These are phyloP conservation scores for Acanthococcus lagerstroemiae DNA, from an alignment of 2,888 invertebrate species.

Conservation along the genomic window DNA sequence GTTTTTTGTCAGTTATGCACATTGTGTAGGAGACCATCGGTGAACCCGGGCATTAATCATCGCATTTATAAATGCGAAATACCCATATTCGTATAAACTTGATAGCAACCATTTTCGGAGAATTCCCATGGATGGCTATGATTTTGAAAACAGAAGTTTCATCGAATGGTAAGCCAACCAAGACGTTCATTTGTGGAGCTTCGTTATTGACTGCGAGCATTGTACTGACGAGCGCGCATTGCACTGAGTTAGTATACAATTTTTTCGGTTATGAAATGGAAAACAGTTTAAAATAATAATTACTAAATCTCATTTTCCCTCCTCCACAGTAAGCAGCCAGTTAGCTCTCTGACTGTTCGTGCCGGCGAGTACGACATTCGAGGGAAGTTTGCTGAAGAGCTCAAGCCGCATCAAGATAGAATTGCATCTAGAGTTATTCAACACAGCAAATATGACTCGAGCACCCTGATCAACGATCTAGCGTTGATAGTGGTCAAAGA, in stretches of 20 bases:
- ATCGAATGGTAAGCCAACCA: constrained; percentile 44
- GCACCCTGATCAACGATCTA: constrained; percentile 54
- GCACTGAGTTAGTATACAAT: constrained; percentile 47
- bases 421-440: constrained; percentile 44
- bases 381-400: constrained; percentile 46
- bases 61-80: too few species aligned
- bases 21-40: too few species aligned
- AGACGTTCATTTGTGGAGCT: constrained; percentile 69
- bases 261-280: too few species aligned
- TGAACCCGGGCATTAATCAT: too few species aligned
- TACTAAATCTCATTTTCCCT: too few species aligned
- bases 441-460: constrained; percentile 49
- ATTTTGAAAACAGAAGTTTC: constrained; percentile 51
- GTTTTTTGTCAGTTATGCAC: too few species aligned
- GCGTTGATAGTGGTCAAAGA: constrained; percentile 54
- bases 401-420: constrained; percentile 54
- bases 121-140: constrained; percentile 77
- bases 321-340: too few species aligned
- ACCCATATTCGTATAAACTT: too few species aligned
- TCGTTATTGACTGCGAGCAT: constrained; percentile 64
- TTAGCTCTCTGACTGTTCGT: constrained; percentile 49
- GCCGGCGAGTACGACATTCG: constrained; percentile 80
- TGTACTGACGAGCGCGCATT: constrained; percentile 73
- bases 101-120: constrained; percentile 54
- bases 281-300: too few species aligned